Evolutionary conservation across 2,797 vertebrate genomes (phyloP), one percentile per base, ranked within the genome.

Genomic region (Phalloptychus januarius): DNA sequence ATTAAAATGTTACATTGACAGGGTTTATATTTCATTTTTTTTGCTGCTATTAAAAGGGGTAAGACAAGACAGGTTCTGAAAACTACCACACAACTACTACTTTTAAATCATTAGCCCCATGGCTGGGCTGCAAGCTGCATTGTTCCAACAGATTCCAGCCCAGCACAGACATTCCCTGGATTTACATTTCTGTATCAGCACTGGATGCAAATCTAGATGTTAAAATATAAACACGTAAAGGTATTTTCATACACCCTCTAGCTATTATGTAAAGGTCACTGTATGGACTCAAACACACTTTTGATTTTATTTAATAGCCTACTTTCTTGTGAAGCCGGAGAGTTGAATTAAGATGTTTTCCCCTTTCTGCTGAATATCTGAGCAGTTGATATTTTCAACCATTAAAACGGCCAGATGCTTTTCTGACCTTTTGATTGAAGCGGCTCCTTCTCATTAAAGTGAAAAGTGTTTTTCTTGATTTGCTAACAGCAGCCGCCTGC

Each of bases 11-110:
- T 93, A 94, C 87, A 91, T 86, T 87, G 83, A 94, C 92, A 93
- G 93, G 93, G 91, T 95, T 94, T 93, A 82, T 93, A 88, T 85
- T 90, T 92, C 87, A 69, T 90, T 88, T 87, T 88, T 87, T 91
- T 82, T 90, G 76, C 89, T 91, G 79, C 87, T 94, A 92, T 90
- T 93, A 93, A 91, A 93, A 81, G 82, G 40, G 90, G 81, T 89
- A 86, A 87, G 7, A 10, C 33, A 65, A 38, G 31, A 36, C 7
- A 36, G 7, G 18, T 65, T 23, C 18, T 38, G 61, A 23, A 65
- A 65, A 38, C 16, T 23, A 20, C 61, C 33, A 38, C 61, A 23
- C 33, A 38, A 36, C 61, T 65, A 38, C 18, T 36, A 65, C 7
- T 38, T 36, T 2, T 16, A 58, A 33, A 31, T 33, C 18, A 10